Evolutionary conservation across 2,113 vertebrate genomes (phyloP).

Genomic region (Tautogolabrus adspersus): DNA sequence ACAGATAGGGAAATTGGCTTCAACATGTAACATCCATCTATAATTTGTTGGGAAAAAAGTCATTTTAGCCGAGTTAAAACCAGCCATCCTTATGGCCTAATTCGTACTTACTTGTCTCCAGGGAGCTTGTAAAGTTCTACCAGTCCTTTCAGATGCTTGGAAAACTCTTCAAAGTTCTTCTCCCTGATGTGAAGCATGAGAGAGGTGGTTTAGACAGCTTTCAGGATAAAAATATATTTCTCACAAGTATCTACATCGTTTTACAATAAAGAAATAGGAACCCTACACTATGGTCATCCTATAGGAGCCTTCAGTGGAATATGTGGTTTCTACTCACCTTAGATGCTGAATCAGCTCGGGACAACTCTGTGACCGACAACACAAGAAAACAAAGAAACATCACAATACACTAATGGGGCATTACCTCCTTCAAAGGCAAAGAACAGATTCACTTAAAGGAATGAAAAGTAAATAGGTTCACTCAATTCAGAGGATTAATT

Average conservation of each 20-base stretch:
- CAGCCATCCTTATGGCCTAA: background rate
- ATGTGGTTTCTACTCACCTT: constrained; percentile 84
- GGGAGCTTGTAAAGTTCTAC: constrained; percentile 97
- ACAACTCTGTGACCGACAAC: constrained; percentile 89
- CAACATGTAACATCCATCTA: background rate
- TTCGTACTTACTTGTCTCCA: constrained; percentile 92
- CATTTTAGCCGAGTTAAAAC: background rate
- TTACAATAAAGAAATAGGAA: background rate
- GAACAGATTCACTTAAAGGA: background rate
- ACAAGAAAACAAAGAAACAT: background rate
- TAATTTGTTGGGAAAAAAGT: too few species aligned
- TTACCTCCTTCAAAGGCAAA: background rate
- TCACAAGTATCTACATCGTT: background rate
- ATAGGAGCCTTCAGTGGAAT: too few species aligned
- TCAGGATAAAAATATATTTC: background rate
- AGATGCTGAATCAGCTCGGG: constrained; percentile 95
- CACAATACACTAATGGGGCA: background rate
- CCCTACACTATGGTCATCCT: background rate
- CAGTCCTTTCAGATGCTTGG: constrained; percentile 95
- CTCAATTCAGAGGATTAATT: background rate
- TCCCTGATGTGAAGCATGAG: constrained; percentile 83
- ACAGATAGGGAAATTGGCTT: background rate
- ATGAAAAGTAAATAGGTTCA: background rate
- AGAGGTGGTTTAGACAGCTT: background rate
- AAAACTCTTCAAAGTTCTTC: constrained; percentile 99